Evolutionary conservation across 2,888 invertebrate species (phyloP), one percentile per base, ranked within the genome.

Genomic region (Pherbina coryleti): DNA sequence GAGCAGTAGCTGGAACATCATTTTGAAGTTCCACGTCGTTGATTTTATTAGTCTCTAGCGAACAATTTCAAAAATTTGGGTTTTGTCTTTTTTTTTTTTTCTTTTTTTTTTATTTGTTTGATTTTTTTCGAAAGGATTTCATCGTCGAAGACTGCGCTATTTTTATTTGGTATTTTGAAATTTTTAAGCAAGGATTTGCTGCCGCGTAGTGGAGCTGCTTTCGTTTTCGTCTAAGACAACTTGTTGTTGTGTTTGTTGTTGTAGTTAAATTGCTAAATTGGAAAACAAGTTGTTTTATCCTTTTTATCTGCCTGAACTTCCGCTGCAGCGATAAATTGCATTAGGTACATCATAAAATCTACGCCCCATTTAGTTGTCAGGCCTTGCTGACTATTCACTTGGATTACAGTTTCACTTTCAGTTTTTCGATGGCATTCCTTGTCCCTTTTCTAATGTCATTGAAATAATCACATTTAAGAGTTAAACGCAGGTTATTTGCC

Each of bases 41-140:
- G 88, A 87, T 88, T 88, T 88, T 88, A 88, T 88, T 88, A 89
- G 89, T 88, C 88, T 88, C 88, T 82, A 86, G 88, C 88, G 89
- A 88, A 88, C 88, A 89, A 89, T 88, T 89, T 86, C 81, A 85
- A 85, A 87, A 86, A 86, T 86, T 88, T 86, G 84, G 86, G 82
- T 85, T 85, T 82, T 86, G 84, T 86, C 82, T 85, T 85, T 82
- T 81, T 79, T 67, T 62, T 77, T 78, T 82, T 78, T 82, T 85
- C 82, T 81, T 79, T 67, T 62, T 77, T 78, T 82, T 78, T 82
- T 67, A 57, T 66, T 64, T 34, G 2, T 19, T 66, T 14, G 77
- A 78, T 79, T 79, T 82, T 82, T 84, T 83, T 82, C 84, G 83
- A 85, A 84, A 83, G 84, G 57, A 31, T 17, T 37, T 31, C 75